phyloP scores from a whole-genome alignment of 2,113 vertebrate species.

The Campylomormyrus numenius region DNA sequence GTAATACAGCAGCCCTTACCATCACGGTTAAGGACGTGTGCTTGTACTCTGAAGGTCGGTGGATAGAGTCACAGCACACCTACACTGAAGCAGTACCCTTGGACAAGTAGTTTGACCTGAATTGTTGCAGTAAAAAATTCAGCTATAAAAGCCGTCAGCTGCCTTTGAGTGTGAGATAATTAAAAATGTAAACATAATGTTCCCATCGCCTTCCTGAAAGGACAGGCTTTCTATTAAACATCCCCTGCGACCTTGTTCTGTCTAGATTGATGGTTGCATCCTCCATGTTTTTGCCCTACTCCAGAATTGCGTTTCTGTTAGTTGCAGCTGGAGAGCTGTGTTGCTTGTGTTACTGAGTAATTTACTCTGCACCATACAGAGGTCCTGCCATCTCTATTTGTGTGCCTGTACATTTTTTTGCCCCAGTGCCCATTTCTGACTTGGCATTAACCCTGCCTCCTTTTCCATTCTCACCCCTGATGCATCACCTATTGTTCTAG shows the following conservation, averaged over 20 bases:
- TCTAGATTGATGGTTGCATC: neutral
- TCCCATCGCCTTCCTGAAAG: neutral
- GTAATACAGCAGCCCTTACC: neutral
- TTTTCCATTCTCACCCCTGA: neutral
- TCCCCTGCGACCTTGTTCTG: neutral
- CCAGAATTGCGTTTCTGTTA: neutral
- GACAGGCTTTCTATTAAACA: slow-evolving; percentile 1
- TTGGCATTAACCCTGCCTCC: slow-evolving; percentile 13
- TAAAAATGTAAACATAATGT: slow-evolving; percentile 7
- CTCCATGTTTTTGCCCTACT: neutral
- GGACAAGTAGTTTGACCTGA: neutral
- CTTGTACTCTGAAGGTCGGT: neutral
- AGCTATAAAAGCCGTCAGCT: neutral
- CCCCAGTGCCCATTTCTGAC: slow-evolving; percentile 54
- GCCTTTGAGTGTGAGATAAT: neutral
- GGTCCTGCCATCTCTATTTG: neutral
- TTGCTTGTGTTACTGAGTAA: neutral
- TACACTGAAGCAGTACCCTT: neutral
- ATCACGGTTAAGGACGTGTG: neutral
- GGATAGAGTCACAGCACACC: neutral
- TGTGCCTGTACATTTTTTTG: slow-evolving; percentile 31
- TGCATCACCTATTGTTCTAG: neutral
- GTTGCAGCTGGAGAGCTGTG: neutral
- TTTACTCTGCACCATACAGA: neutral
- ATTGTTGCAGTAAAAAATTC: neutral